Percentiles rank a stretch among this genome's conserved stretches.
These are phyloP conservation scores for Panopea generosa DNA, from an alignment of 2,888 invertebrate species.

Conservation along the genomic window DNA sequence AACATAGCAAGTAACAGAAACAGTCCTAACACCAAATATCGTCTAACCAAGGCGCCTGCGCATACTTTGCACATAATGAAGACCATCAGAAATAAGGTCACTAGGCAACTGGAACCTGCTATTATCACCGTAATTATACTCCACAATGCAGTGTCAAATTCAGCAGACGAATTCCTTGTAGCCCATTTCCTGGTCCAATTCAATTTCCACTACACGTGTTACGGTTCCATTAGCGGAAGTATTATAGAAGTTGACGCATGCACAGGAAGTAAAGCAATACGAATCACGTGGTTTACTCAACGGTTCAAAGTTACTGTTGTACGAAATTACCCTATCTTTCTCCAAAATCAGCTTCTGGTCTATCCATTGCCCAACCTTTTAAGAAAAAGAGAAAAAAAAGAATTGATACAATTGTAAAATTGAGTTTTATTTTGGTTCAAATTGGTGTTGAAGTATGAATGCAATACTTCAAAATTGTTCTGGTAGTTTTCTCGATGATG, in stretches of 20 bases:
- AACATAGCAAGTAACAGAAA: conserved; percentile 85
- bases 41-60: conserved; percentile 67
- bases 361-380: conserved; percentile 69
- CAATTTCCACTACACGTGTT: neutral
- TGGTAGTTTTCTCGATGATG: too few relatives aligned
- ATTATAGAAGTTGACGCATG: conserved; percentile 57
- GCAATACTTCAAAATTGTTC: too few relatives aligned
- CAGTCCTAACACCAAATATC: conserved; percentile 83
- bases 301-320: conserved; percentile 51
- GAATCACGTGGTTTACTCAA: conserved; percentile 35
- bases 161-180: conserved; percentile 61
- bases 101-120: conserved; percentile 92
- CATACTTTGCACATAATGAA: conserved; percentile 93
- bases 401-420: neutral
- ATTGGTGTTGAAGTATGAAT: too few relatives aligned
- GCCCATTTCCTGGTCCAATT: conserved; percentile 50
- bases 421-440: too few relatives aligned
- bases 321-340: conserved; percentile 49
- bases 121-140: conserved; percentile 94
- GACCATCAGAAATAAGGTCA: conserved; percentile 93
- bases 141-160: conserved; percentile 88
- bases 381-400: conserved; percentile 24
- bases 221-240: neutral
- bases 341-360: conserved; percentile 51
- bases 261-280: conserved; percentile 38